Percentiles rank a stretch among this genome's conserved stretches.
Evolutionary conservation across 2,888 invertebrate species (phyloP).

Genomic region (Eretmocerus hayati): DNA sequence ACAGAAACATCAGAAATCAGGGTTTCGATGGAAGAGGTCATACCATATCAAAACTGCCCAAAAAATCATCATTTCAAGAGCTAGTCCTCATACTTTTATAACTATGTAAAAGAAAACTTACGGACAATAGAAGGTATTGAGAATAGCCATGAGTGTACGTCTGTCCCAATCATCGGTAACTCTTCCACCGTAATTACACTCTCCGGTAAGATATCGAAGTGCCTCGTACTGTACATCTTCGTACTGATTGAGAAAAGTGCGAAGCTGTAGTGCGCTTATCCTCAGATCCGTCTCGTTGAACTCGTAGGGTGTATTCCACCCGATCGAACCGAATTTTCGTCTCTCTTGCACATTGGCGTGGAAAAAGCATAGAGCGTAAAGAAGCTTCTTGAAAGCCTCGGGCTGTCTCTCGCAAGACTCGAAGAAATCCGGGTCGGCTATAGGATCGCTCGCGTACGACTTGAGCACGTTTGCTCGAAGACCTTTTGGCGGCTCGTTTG

Average conservation of each 20-base stretch:
- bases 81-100: too few species aligned
- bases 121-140: slow-evolving; percentile 71
- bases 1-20: too few species aligned
- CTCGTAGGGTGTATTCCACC: slow-evolving; percentile 94
- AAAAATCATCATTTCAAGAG: too few species aligned
- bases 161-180: slow-evolving; percentile 96
- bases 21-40: too few species aligned
- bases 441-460: slow-evolving; percentile 80
- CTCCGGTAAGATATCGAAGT: slow-evolving; percentile 82
- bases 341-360: slow-evolving; percentile 89
- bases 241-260: slow-evolving; percentile 79
- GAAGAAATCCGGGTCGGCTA: slow-evolving; percentile 82
- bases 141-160: slow-evolving; percentile 73
- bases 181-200: slow-evolving; percentile 93
- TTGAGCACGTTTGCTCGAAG: slow-evolving; percentile 74
- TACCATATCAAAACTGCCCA: too few species aligned
- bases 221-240: slow-evolving; percentile 81
- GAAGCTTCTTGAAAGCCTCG: slow-evolving; percentile 71
- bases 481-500: slow-evolving; percentile 92
- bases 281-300: slow-evolving; percentile 92
- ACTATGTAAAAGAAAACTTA: slow-evolving; percentile 42
- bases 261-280: slow-evolving; percentile 81
- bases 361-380: slow-evolving; percentile 88
- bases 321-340: slow-evolving; percentile 84
- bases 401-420: slow-evolving; percentile 73